Percentiles rank a stretch among this genome's conserved stretches.
Evolutionary conservation across 2,113 vertebrate genomes (phyloP).

Genomic region (Microcebus tavaratra): DNA sequence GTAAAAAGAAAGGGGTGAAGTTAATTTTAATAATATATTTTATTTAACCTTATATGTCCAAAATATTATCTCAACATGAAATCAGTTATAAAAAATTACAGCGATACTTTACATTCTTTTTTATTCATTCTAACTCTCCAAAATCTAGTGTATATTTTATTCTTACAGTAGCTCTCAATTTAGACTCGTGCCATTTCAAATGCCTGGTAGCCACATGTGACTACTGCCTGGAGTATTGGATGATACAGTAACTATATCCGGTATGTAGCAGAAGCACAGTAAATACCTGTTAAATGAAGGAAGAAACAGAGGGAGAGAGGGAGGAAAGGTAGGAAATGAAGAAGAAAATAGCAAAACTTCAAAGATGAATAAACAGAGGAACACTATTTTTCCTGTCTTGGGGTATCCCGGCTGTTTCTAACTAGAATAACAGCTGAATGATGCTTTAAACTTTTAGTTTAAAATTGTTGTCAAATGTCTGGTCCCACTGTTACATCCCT

Average conservation of each 20-base stretch:
- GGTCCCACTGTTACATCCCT: neutral
- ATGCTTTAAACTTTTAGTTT: neutral
- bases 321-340: neutral
- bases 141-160: neutral
- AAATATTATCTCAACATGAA: neutral
- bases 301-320: neutral
- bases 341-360: neutral
- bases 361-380: neutral
- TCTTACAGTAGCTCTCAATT: neutral
- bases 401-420: neutral
- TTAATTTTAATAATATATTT: slow-evolving; percentile 8
- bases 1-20: neutral
- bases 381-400: neutral
- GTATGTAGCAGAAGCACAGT: neutral
- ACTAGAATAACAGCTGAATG: neutral
- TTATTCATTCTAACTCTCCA: neutral
- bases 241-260: neutral
- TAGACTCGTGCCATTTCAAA: neutral
- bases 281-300: neutral
- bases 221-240: neutral
- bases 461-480: neutral
- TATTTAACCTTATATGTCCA: neutral
- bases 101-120: slow-evolving; percentile 23
- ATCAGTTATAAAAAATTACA: neutral
- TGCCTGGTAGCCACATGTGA: neutral